A percentile compares a stretch with the other conserved stretches of the same genome.
phyloP scores from a whole-genome alignment of 2,888 invertebrate species.

The Morpho achilles region DNA sequence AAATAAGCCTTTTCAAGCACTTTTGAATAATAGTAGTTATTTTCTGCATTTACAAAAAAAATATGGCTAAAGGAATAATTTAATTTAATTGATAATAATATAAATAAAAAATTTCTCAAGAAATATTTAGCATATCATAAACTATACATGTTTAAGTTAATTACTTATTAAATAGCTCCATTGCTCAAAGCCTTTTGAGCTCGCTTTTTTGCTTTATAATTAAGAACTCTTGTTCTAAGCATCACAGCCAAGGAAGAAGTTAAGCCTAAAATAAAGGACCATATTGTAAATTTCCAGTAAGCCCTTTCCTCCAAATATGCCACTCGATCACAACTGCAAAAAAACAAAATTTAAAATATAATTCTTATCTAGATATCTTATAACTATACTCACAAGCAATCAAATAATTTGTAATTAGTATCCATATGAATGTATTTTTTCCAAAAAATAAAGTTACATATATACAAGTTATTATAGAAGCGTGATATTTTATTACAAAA shows the following conservation, averaged over 20 bases:
- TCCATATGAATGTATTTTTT: not conserved
- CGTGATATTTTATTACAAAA: not conserved
- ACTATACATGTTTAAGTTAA: not conserved
- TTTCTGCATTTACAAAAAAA: not conserved
- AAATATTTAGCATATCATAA: slow-evolving; percentile 7
- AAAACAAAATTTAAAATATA: slow-evolving; percentile 7
- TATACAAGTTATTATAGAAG: too few species aligned
- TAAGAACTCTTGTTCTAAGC: slow-evolving; percentile 82
- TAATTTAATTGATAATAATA: too few species aligned
- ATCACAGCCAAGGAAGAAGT: slow-evolving; percentile 83
- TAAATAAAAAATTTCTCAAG: not conserved
- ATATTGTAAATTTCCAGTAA: slow-evolving; percentile 90
- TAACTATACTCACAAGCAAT: too few species aligned
- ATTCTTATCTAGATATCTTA: too few species aligned
- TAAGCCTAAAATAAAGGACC: slow-evolving; percentile 82
- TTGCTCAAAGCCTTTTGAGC: slow-evolving; percentile 86
- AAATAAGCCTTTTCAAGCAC: too few species aligned
- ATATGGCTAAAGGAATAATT: not conserved
- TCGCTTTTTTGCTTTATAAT: slow-evolving; percentile 82
- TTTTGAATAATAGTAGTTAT: too few species aligned
- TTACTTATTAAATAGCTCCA: slow-evolving; percentile 61
- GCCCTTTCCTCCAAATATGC: slow-evolving; percentile 90
- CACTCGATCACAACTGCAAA: slow-evolving; percentile 89
- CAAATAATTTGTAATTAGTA: not conserved
- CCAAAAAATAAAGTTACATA: too few species aligned